phyloP scores from a whole-genome alignment of 2,797 vertebrate genomes.

The Allobates femoralis region DNA sequence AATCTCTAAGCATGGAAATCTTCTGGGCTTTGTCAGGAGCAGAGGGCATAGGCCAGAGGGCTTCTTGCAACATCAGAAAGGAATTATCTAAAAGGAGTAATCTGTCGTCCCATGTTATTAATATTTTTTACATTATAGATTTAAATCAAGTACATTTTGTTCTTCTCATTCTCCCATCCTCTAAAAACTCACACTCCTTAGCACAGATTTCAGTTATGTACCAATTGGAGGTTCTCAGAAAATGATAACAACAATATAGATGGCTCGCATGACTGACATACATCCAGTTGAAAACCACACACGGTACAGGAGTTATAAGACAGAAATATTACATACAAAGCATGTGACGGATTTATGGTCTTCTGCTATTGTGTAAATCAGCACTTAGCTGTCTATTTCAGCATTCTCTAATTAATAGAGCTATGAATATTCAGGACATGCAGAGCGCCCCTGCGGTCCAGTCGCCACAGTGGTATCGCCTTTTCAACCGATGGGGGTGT shows the following conservation, averaged over 20 bases:
- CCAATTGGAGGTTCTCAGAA: not conserved
- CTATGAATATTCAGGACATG: too few relatives aligned
- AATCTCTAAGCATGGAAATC: conserved; percentile 48
- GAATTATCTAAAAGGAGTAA: conserved; percentile 16
- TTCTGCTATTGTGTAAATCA: too few relatives aligned
- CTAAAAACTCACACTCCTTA: not conserved
- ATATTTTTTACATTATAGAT: conserved; percentile 4
- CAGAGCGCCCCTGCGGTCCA: too few relatives aligned
- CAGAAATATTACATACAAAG: not conserved
- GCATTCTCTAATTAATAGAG: too few relatives aligned
- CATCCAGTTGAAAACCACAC: not conserved
- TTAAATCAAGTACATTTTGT: conserved; percentile 46
- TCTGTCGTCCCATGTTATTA: conserved; percentile 3
- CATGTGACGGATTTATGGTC: too few relatives aligned
- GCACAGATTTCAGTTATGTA: not conserved
- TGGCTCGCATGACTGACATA: not conserved
- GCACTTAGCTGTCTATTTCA: too few relatives aligned
- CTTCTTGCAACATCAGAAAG: conserved; percentile 49
- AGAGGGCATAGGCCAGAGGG: conserved; percentile 34
- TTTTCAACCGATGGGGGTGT: too few relatives aligned
- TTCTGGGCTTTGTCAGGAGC: conserved; percentile 43
- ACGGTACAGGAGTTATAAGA: not conserved
- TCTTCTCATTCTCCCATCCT: not conserved
- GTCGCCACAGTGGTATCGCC: too few relatives aligned
- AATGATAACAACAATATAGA: not conserved